phyloP scores from a whole-genome alignment of 2,113 vertebrate genomes.

The Lycocorax pyrrhopterus region DNA sequence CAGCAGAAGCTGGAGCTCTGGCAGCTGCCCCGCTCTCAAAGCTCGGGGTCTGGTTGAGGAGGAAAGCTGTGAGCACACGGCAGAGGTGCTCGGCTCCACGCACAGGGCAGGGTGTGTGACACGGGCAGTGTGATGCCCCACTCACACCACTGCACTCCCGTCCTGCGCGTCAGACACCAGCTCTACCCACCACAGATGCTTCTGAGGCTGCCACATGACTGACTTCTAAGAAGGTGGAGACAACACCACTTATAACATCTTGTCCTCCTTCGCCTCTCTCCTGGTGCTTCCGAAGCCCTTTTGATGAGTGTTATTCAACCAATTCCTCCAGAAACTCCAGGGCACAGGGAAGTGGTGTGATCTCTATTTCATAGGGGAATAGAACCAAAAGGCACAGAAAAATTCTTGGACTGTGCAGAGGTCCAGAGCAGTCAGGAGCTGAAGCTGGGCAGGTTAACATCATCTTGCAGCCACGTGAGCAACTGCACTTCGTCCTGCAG shows the following conservation, averaged over 20 bases:
- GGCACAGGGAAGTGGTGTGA: background rate
- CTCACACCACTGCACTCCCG: background rate
- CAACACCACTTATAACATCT: background rate
- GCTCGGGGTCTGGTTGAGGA: background rate
- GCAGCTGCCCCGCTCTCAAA: background rate
- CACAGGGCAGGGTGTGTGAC: background rate
- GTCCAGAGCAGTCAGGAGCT: background rate
- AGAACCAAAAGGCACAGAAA: background rate
- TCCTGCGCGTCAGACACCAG: accelerated
- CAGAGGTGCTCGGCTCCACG: background rate
- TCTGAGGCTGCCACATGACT: background rate
- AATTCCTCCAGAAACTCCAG: background rate
- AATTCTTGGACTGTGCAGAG: background rate
- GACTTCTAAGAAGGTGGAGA: background rate
- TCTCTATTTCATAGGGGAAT: background rate
- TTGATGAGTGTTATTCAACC: background rate
- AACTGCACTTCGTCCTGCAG: background rate
- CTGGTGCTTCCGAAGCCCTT: background rate
- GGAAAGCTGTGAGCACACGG: background rate
- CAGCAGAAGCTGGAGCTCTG: background rate
- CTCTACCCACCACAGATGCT: background rate
- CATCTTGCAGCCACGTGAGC: background rate
- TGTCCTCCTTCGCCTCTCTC: slow-evolving; percentile 15
- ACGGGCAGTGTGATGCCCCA: background rate
- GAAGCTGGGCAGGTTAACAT: background rate